Evolutionary conservation across 2,113 vertebrate species (phyloP).

Genomic region (Boulengeromyrus knoepffleri): DNA sequence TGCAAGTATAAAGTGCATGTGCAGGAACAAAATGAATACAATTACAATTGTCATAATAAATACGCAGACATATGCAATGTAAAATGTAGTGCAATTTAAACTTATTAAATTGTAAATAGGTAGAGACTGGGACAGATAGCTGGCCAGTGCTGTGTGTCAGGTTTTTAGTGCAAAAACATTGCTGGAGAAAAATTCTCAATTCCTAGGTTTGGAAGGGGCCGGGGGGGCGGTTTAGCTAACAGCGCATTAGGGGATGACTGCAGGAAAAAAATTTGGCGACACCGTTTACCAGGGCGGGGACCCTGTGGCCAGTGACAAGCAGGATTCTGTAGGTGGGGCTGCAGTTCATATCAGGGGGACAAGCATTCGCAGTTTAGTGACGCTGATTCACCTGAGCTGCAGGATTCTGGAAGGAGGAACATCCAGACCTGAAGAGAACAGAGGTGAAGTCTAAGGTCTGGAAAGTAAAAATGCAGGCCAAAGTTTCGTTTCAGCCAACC

Average conservation of each 20-base stretch:
- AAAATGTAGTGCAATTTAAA: not conserved
- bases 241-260: not conserved
- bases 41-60: not conserved
- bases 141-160: no score
- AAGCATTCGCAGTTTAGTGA: not conserved
- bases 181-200: no score
- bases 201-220: not conserved
- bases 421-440: not conserved
- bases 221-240: not conserved
- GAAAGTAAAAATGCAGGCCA: no score
- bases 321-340: no score
- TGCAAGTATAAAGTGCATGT: not conserved
- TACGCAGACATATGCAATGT: not conserved
- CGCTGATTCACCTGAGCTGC: not conserved
- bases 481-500: not conserved
- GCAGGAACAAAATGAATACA: not conserved
- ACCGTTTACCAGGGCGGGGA: no score
- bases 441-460: no score
- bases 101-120: no score
- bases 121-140: no score
- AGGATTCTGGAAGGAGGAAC: no score
- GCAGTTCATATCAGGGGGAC: no score
- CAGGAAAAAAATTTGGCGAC: not conserved
- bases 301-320: not conserved
- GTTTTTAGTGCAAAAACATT: no score